Percentiles rank a stretch among this genome's conserved stretches.
phyloP scores from a whole-genome alignment of 2,113 vertebrate genomes.

The Cygnus atratus region DNA sequence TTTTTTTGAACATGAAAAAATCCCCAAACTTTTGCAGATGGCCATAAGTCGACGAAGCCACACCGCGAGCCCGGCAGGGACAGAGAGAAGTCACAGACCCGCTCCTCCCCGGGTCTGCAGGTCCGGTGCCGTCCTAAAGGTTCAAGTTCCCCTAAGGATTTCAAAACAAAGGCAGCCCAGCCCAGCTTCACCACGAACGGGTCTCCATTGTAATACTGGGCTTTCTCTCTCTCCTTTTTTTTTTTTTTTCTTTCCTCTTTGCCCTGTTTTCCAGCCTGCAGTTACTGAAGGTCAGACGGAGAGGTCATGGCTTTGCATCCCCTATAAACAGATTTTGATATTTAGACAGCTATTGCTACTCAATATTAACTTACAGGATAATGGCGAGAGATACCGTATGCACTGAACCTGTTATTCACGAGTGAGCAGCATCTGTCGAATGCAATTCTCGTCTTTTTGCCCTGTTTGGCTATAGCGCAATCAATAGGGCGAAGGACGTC shows the following conservation, averaged over 20 bases:
- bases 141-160: neutral
- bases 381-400: constrained; percentile 74
- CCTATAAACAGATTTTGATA: constrained; percentile 76
- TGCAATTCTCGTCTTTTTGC: constrained; percentile 77
- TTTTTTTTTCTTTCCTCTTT: neutral
- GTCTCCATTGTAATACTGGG: neutral
- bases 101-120: neutral
- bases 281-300: constrained; percentile 65
- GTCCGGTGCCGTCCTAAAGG: neutral
- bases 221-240: neutral
- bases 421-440: constrained; percentile 84
- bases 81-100: neutral
- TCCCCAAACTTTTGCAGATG: neutral
- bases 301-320: constrained; percentile 48
- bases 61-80: rapidly evolving
- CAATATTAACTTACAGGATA: constrained; percentile 80
- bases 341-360: constrained; percentile 74
- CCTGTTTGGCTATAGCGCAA: constrained; percentile 66
- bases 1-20: neutral
- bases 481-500: constrained; percentile 78
- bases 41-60: neutral
- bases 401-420: constrained; percentile 82
- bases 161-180: constrained; percentile 43
- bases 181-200: neutral
- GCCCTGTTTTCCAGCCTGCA: constrained; percentile 30